These are phyloP conservation scores for Bombycilla garrulus DNA, from an alignment of 2,113 vertebrate genomes.

Conservation along the genomic window DNA sequence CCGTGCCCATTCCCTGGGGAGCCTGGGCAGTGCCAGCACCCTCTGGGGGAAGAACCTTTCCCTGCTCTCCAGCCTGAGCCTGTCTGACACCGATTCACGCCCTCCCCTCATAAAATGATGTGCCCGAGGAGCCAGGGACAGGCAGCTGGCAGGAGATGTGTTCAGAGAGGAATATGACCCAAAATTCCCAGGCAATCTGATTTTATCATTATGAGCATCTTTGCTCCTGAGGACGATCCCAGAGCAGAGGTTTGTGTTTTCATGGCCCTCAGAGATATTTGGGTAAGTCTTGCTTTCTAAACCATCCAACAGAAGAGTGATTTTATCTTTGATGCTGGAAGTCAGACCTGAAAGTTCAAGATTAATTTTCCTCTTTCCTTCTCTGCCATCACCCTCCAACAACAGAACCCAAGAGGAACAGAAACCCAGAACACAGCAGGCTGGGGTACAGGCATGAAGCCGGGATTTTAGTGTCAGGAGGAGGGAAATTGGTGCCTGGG, in stretches of 20 bases:
- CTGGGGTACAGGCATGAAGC: neutral
- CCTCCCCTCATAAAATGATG: neutral
- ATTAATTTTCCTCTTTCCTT: neutral
- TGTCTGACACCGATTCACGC: rapidly evolving
- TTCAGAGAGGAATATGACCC: neutral
- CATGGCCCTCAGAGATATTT: neutral
- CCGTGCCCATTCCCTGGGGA: neutral
- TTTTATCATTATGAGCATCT: neutral
- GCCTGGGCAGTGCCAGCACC: neutral
- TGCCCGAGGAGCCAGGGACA: neutral
- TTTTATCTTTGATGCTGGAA: neutral
- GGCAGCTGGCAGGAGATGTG: neutral
- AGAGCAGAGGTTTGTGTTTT: neutral
- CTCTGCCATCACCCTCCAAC: rapidly evolving
- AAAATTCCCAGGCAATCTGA: rapidly evolving
- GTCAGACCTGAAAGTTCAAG: neutral
- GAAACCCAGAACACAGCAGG: neutral
- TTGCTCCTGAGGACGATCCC: neutral
- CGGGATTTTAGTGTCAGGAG: neutral
- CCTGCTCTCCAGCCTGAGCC: neutral
- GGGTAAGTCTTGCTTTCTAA: neutral
- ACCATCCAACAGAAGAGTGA: neutral
- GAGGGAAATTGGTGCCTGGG: neutral
- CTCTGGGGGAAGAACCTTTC: neutral
- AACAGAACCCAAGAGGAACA: neutral